Base-by-base conservation (phyloP, 2,888 invertebrate species). In the Onchidella celtica region DNA sequence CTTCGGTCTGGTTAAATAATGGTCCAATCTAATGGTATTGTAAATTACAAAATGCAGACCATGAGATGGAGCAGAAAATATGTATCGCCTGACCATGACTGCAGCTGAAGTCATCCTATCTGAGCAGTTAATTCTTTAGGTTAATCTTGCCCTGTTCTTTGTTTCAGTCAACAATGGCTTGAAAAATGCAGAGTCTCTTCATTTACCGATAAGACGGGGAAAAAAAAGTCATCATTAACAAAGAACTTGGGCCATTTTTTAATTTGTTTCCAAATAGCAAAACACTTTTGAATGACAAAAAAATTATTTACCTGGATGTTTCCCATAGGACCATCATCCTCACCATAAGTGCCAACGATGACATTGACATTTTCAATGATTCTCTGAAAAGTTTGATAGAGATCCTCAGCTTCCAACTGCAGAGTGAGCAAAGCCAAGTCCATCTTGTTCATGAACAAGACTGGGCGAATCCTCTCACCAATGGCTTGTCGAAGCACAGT, bases 361-460 rank as follows among this genome's bases (percentile, higher is more conserved):
- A 99, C 99, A 95, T 99, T 99, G 79, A 99, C 98, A 93, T 98
- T 99, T 94, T 99, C 99, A 90, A 99, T 98, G 93, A 99, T 99
- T 95, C 99, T 97, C 94, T 98, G 98, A 96, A 99, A 99, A 91
- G 97, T 98, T 94, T 99, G 99, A 95, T 97, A 99, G 80, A 99
- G 95, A 93, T 98, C 98, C 94, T 99, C 99, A 86, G 97, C 96
- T 85, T 97, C 99, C 90, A 99, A 94, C 93, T 99, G 99, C 93
- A 99, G 95, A 94, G 99, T 99, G 59, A 99, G 95, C 83, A 99
- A 95, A 88, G 99, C 99, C 90, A 99, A 97, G 95, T 99, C 99
- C 99, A 99, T 99, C 95, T 99, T 99, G 97, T 99, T 99, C 99
- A 99, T 99, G 96, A 99, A 99, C 91, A 99, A 95, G 89, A 99